phyloP scores from a whole-genome alignment of 2,888 invertebrate species.

The Sinopyrophorus schimmeli region DNA sequence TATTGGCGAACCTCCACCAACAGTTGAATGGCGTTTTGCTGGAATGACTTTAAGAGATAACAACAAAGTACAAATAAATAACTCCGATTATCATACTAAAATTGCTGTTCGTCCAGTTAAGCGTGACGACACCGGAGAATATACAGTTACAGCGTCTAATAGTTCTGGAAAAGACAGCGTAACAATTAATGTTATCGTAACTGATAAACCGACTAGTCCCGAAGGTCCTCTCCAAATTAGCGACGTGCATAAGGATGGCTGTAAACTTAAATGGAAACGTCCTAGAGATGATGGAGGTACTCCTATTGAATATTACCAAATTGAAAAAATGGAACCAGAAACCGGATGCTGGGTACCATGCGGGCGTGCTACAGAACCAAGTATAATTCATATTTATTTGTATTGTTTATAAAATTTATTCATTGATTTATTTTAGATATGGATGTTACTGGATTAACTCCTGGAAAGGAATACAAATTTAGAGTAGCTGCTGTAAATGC shows the following conservation, averaged over 20 bases:
- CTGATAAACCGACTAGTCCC: slow-evolving; percentile 85
- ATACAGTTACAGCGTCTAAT: slow-evolving; percentile 83
- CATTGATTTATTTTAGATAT: slow-evolving; percentile 58
- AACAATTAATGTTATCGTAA: slow-evolving; percentile 78
- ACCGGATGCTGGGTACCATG: slow-evolving; percentile 89
- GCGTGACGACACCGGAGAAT: slow-evolving; percentile 84
- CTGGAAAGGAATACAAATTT: slow-evolving; percentile 94
- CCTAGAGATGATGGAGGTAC: slow-evolving; percentile 94
- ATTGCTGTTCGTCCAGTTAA: slow-evolving; percentile 78
- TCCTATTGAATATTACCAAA: slow-evolving; percentile 93
- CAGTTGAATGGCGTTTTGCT: slow-evolving; percentile 88
- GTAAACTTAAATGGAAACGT: slow-evolving; percentile 93
- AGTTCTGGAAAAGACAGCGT: slow-evolving; percentile 86
- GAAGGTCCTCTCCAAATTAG: slow-evolving; percentile 89
- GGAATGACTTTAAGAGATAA: slow-evolving; percentile 70
- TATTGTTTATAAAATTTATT: neutral
- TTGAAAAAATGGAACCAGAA: slow-evolving; percentile 92
- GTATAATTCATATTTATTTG: slow-evolving; percentile 49
- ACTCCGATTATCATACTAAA: slow-evolving; percentile 86
- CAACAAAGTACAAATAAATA: slow-evolving; percentile 80
- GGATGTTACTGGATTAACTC: slow-evolving; percentile 82
- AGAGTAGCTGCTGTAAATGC: slow-evolving; percentile 93
- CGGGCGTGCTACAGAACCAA: slow-evolving; percentile 79
- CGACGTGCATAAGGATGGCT: slow-evolving; percentile 91
- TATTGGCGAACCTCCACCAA: slow-evolving; percentile 94